Base-by-base conservation (phyloP, 2,113 vertebrate genomes). In the Carlito syrichta region DNA sequence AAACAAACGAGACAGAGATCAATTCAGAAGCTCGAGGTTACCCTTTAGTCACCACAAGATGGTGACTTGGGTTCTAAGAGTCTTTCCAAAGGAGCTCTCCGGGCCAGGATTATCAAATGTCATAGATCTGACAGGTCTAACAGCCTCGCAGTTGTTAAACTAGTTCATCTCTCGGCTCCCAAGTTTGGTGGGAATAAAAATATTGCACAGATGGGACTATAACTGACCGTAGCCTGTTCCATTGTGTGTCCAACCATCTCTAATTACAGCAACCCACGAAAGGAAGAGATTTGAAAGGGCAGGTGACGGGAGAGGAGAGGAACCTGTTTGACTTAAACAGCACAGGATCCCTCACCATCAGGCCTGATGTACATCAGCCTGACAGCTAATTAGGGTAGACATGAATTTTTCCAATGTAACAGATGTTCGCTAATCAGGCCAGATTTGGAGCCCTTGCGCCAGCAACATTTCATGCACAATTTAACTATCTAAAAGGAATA, bases 381-480 rank as follows among this genome's bases (percentile, higher is more conserved):
- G 99, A 99, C 99, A 99, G 99, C 99, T 99, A 99, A 99, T 99
- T 99, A 99, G 99, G 99, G 99, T 99, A 99, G 99, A 99, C 99
- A 99, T 99, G 98, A 99, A 99, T 99, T 99, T 99, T 99, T 99
- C 99, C 99, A 99, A 99, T 99, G 99, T 99, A 99, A 99, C 99
- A 99, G 99, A 99, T 99, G 99, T 99, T 99, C 99, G 98, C 99
- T 99, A 99, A 99, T 99, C 99, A 99, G 99, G 99, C 99, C 99
- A 99, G 99, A 99, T 99, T 99, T 99, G 99, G 99, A 99, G 99
- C 99, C 98, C 99, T 99, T 98, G 99, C 99, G 99, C 99, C 99
- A 99, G 99, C 99, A 99, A 99, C 99, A 99, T 99, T 99, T 99
- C 99, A 99, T 99, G 99, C 99, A 99, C 99, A 99, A 99, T 99